Percentiles rank a stretch among this genome's conserved stretches.
phyloP scores from a whole-genome alignment of 2,797 vertebrate species.

The Hydrocynus forskahlii region DNA sequence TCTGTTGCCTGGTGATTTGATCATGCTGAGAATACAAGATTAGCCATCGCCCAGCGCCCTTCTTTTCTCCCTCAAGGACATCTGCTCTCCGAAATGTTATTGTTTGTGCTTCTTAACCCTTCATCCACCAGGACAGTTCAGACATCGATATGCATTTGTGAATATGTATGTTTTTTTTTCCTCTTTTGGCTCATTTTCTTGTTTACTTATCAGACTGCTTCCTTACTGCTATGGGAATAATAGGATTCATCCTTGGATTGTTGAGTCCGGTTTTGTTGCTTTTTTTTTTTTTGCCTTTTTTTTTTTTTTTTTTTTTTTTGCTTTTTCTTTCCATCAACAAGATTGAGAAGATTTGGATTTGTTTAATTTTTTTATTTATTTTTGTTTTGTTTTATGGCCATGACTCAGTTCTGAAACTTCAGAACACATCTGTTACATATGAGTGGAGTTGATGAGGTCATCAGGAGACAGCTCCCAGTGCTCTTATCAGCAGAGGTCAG shows the following conservation, averaged over 20 bases:
- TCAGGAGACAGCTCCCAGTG: constrained; percentile 24
- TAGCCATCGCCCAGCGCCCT: constrained; percentile 90
- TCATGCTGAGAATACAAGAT: constrained; percentile 95
- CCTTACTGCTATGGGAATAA: constrained; percentile 13
- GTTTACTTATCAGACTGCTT: not conserved
- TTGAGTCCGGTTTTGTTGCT: not conserved
- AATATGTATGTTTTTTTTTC: not conserved
- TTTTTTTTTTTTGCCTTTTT: too few relatives aligned
- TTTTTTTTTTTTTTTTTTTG: too few relatives aligned
- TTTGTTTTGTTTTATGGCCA: not conserved
- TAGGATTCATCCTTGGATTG: constrained; percentile 3
- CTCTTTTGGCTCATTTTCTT: not conserved
- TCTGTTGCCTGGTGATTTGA: constrained; percentile 95
- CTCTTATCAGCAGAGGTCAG: constrained; percentile 24
- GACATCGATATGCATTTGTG: not conserved
- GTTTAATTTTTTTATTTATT: not conserved
- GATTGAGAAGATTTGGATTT: not conserved
- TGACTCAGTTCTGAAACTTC: constrained; percentile 38
- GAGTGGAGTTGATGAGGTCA: constrained; percentile 42
- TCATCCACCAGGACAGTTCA: constrained; percentile 33
- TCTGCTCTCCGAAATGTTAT: constrained; percentile 88
- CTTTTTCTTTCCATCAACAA: not conserved
- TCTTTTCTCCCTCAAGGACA: constrained; percentile 91
- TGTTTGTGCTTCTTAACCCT: constrained; percentile 87
- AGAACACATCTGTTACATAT: constrained; percentile 47